Evolutionary conservation across 1,140 invertebrate species (phyloP).

Genomic region (Philaenus spumarius): DNA sequence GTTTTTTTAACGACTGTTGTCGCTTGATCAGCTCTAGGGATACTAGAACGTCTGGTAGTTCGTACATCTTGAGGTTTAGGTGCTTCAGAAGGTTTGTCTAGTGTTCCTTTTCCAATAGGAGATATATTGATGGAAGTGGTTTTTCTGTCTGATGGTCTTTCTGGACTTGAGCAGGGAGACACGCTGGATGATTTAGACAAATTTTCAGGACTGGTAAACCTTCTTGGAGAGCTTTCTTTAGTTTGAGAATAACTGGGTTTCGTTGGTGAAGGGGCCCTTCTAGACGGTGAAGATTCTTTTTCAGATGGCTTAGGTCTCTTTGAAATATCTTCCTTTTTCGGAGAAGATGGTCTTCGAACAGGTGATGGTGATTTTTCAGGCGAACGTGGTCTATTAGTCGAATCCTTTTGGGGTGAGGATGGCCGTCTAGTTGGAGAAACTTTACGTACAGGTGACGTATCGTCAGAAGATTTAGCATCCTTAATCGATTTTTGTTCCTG

Average conservation of each 20-base stretch:
- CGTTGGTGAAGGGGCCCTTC: background rate
- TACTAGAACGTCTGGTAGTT: conserved; percentile 22
- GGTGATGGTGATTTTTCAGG: conserved; percentile 1
- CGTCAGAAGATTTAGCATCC: too few species aligned
- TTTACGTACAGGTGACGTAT: conserved; percentile 20
- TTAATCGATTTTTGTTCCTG: conserved; percentile 27
- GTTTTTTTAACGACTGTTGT: conserved; percentile 16
- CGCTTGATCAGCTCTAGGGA: conserved; percentile 19
- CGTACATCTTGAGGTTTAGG: background rate
- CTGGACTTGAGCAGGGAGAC: conserved; percentile 26
- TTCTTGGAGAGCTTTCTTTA: background rate
- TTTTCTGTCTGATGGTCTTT: conserved; percentile 16
- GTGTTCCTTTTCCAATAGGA: background rate
- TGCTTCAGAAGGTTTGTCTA: background rate
- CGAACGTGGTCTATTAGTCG: conserved; percentile 5
- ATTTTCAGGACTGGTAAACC: background rate
- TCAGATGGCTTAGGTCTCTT: too few species aligned
- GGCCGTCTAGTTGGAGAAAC: conserved; percentile 18
- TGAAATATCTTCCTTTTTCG: too few species aligned
- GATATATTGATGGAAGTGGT: too few species aligned
- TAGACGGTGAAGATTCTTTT: too few species aligned
- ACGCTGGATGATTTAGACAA: conserved; percentile 20
- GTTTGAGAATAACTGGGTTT: background rate
- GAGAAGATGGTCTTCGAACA: too few species aligned
- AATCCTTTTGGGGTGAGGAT: conserved; percentile 26